Evolutionary conservation across 2,797 vertebrate species (phyloP).

Genomic region (Chrosomus eos): DNA sequence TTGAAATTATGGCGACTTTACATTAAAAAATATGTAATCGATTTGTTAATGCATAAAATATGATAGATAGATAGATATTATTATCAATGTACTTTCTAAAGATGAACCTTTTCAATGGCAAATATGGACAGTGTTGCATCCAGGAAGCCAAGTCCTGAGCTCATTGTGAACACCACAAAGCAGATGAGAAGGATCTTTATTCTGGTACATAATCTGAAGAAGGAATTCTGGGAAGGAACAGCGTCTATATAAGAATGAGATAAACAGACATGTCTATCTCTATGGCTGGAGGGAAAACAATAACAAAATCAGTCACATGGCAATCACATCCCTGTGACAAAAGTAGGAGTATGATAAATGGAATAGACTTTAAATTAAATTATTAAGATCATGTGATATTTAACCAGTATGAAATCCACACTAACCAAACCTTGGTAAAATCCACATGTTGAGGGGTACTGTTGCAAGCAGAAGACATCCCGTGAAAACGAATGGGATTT

Average conservation of each 20-base stretch:
- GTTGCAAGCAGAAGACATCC: slow-evolving; percentile 86
- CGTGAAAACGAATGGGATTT: slow-evolving; percentile 88
- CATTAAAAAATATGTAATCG: neutral
- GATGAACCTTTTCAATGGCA: slow-evolving; percentile 81
- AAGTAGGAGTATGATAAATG: neutral
- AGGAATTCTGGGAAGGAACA: slow-evolving; percentile 80
- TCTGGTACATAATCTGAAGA: slow-evolving; percentile 81
- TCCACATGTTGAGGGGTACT: slow-evolving; percentile 88
- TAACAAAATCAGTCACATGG: neutral
- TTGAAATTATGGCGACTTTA: neutral
- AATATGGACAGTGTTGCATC: slow-evolving; percentile 94
- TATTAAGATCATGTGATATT: neutral
- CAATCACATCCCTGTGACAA: slow-evolving; percentile 10
- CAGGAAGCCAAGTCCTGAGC: slow-evolving; percentile 87
- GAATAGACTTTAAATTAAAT: slow-evolving; percentile 10
- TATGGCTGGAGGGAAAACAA: slow-evolving; percentile 1
- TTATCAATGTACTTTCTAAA: neutral
- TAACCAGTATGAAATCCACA: slow-evolving; percentile 8
- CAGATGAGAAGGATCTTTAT: slow-evolving; percentile 84
- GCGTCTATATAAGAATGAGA: slow-evolving; percentile 75
- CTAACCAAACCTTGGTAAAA: slow-evolving; percentile 89
- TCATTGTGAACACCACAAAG: slow-evolving; percentile 83
- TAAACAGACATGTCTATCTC: slow-evolving; percentile 51
- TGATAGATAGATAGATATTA: neutral
- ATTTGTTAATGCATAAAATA: neutral